Base-by-base conservation (phyloP, 2,113 vertebrate species). In the Oreochromis aureus region DNA sequence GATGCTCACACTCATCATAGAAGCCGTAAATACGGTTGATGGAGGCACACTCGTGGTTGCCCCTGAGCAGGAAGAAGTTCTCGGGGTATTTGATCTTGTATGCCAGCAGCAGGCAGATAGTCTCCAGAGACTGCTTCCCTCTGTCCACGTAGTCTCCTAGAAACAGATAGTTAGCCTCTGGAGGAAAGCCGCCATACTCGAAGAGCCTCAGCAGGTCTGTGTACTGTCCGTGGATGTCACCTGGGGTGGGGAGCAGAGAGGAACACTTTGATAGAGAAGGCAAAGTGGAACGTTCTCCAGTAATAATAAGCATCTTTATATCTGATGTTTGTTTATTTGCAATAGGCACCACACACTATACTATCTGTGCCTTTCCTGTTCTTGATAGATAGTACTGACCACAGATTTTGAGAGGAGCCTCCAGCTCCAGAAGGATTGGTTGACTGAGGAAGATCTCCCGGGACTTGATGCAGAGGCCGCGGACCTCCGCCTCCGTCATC, bases 11-110 rank as follows among this genome's bases (percentile, higher is more conserved):
- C 95, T 99, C 98, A 82, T 99, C 98, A 71, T 98, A 99, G 96
- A 99, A 99, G 95, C 98, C 98, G 86, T 99, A 99, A 96, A 99
- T 99, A 92, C 98, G 98, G 95, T 99, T 98, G 96, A 99, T 99
- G 95, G 98, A 98, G 92, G 98, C 98, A 85, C 98, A 99, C 96
- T 99, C 98, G 10, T 99, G 98, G 95, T 99, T 99, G 92, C 98
- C 98, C 94, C 98, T 93, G 81, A 98, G 95, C 84, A 99, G 97
- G 95, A 99, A 99, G 96, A 99, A 99, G 95, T 99, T 99, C 94
- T 98, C 98, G 0, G 98, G 98, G 89, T 99, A 99, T 96, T 99
- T 99, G 93, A 99, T 99, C 97, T 99, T 99, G 96, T 99, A 99
- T 2, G 98, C 98, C 95, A 98, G 95, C 76, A 99, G 96, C 91